Percentiles rank a stretch among this genome's conserved stretches.
These are phyloP conservation scores for Avahi laniger DNA, from an alignment of 2,797 vertebrate genomes.

Conservation along the genomic window DNA sequence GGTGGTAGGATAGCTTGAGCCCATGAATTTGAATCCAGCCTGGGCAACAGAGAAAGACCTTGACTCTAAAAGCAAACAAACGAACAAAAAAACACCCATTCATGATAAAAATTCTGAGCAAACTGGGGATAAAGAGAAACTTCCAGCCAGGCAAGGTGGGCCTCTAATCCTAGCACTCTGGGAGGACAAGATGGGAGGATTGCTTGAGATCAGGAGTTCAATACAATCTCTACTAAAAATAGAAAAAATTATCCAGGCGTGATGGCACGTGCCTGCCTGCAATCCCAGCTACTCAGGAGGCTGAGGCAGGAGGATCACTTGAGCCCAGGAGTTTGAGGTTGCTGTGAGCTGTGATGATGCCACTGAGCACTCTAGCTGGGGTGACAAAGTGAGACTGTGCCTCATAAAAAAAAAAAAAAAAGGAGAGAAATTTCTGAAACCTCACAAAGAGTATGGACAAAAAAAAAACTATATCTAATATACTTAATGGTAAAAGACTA, in stretches of 20 bases:
- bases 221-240: neutral
- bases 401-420: neutral
- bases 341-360: neutral
- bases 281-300: neutral
- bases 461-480: too few relatives aligned
- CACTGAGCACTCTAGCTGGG: neutral
- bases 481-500: neutral
- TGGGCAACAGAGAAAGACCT: neutral
- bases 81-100: too few relatives aligned
- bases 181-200: neutral
- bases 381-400: too few relatives aligned
- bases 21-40: neutral
- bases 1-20: neutral
- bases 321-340: neutral
- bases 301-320: neutral
- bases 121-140: neutral
- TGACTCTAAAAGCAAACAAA: neutral
- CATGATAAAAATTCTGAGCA: neutral
- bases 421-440: neutral
- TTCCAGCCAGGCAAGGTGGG: neutral
- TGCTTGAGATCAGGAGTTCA: neutral
- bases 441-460: neutral
- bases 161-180: neutral
- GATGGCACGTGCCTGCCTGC: too few relatives aligned
- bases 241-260: neutral